Percentiles rank a stretch among this genome's conserved stretches.
These are phyloP conservation scores for Lepidothrix coronata DNA, from an alignment of 2,113 vertebrate genomes.

Conservation along the genomic window DNA sequence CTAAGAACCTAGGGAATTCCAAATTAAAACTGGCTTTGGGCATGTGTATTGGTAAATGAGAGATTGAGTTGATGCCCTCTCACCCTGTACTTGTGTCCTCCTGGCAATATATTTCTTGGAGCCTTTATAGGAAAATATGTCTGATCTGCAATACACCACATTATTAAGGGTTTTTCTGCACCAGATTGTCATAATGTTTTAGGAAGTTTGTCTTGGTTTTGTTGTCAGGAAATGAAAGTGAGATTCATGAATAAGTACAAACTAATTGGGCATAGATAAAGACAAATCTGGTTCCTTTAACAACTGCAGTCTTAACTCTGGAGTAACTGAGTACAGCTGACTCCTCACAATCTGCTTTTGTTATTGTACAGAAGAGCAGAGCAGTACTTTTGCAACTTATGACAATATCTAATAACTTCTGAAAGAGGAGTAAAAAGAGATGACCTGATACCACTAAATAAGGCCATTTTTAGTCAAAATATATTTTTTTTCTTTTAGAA, in stretches of 20 bases:
- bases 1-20: background rate
- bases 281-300: background rate
- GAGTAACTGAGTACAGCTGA: background rate
- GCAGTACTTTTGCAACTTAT: background rate
- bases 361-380: background rate
- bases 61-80: background rate
- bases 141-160: background rate
- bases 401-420: background rate
- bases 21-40: background rate
- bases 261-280: background rate
- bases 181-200: background rate
- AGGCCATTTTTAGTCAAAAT: constrained; percentile 45
- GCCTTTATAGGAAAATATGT: background rate
- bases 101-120: background rate
- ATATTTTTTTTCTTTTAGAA: constrained; percentile 29
- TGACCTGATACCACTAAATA: background rate
- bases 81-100: background rate
- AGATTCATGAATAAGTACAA: background rate
- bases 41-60: background rate
- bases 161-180: background rate
- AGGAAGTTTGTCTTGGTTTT: background rate
- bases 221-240: background rate
- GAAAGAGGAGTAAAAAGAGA: background rate
- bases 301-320: background rate
- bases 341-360: background rate